Base-by-base conservation (phyloP, 2,888 invertebrate species). In the Physocephala rufipes region DNA sequence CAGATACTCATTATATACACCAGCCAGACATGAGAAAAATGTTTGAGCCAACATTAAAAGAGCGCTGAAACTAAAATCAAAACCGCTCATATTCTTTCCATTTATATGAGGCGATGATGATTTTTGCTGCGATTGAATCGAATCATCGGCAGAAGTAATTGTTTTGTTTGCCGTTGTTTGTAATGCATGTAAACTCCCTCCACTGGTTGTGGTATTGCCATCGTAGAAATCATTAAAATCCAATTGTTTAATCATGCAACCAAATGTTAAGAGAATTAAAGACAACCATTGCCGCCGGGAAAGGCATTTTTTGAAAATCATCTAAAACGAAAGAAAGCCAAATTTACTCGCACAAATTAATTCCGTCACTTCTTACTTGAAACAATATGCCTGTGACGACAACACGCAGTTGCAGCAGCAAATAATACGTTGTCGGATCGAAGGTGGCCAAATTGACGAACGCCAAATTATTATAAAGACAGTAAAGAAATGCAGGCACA, bases 1-100 rank as follows among this genome's bases (percentile, higher is more conserved):
- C 67, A 98, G 88, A 86, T 95, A 96, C 84, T 98, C 97, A 84
- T 97, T 97, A 85, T 97, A 98, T 2, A 97, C 97, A 7, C 97
- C 97, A 0, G 97, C 97, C 73, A 96, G 87, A 79, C 97, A 97
- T 0, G 97, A 97, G 82, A 94, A 96, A 75, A 96, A 90, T 65
- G 94, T 93, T 89, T 97, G 93, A 24, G 93, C 89, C 74, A 91
- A 87, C 72, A 92, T 91, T 43, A 91, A 90, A 36, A 91, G 76
- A 36, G 91, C 90, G 79, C 90, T 91, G 43, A 91, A 85, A 78
- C 89, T 90, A 67, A 87, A 87, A 79, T 87, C 82, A 80, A 87
- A 85, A 13, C 88, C 86, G 72, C 85, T 80, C 78, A 82, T 80
- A 79, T 85, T 85, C 78, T 85, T 82, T 1, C 73, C 77, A 51